These are phyloP conservation scores for Auanema freiburgensis DNA, from an alignment of 2,888 invertebrate genomes.

Conservation along the genomic window DNA sequence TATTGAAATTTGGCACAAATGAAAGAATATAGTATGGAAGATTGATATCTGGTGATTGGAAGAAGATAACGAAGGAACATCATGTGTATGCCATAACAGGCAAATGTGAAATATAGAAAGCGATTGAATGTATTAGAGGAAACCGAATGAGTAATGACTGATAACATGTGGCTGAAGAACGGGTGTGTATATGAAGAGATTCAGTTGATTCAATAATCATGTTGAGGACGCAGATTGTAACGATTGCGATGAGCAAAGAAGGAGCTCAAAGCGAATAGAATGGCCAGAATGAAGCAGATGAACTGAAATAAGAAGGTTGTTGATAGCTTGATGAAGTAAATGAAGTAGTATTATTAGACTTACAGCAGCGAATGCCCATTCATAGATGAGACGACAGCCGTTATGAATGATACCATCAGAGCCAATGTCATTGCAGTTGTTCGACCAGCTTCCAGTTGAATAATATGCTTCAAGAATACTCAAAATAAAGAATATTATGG, in stretches of 20 bases:
- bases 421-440: conserved; percentile 64
- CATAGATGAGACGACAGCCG: conserved; percentile 57
- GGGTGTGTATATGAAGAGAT: no score
- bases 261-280: conserved; percentile 44
- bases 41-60: no score
- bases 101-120: no score
- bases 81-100: no score
- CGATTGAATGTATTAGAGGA: no score
- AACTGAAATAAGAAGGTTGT: conserved; percentile 33
- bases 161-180: no score
- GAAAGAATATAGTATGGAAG: no score
- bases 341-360: conserved; percentile 18
- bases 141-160: no score
- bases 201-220: background rate
- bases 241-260: conserved; percentile 39
- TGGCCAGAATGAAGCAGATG: conserved; percentile 44
- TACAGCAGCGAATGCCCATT: conserved; percentile 63
- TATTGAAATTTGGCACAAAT: no score
- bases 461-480: conserved; percentile 60
- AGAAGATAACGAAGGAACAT: no score
- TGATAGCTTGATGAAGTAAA: background rate
- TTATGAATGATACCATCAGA: conserved; percentile 56
- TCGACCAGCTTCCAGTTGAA: conserved; percentile 61
- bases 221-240: conserved; percentile 6
- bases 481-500: conserved; percentile 51